Percentiles rank a stretch among this genome's conserved stretches.
Conservation (phyloP, 2,797 vertebrate species). For the Argentina silus region DNA sequence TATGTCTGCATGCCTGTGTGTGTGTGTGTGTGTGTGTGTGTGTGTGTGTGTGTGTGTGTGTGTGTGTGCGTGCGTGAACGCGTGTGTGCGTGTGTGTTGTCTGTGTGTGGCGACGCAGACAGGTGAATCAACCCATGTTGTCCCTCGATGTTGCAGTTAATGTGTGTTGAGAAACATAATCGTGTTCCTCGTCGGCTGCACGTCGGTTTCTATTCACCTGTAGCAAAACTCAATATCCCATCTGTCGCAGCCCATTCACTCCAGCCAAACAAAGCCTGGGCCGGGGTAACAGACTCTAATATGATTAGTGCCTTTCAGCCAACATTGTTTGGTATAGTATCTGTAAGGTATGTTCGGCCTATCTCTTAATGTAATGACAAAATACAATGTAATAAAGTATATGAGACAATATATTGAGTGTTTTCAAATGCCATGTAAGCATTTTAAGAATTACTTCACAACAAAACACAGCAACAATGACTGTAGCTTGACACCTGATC, state of each 20-base stretch:
- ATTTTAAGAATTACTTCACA: not conserved
- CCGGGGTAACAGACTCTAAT: constrained; percentile 52
- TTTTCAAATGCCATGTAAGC: not conserved
- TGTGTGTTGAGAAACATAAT: not conserved
- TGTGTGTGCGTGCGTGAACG: constrained; percentile 5
- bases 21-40: constrained; percentile 9
- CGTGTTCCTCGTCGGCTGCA: constrained; percentile 8
- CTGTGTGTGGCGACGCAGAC: not conserved
- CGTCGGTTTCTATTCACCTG: constrained; percentile 63
- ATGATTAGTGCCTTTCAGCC: constrained; percentile 55
- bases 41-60: constrained; percentile 14
- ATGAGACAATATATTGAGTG: constrained; percentile 12
- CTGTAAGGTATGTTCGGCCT: not conserved
- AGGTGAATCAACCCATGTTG: not conserved
- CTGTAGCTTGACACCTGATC: not conserved
- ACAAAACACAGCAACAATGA: not conserved
- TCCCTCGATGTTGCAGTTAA: not conserved
- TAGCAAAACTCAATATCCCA: constrained; percentile 64
- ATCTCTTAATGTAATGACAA: too few species aligned
- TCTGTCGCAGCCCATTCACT: constrained; percentile 49
- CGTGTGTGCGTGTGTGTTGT: not conserved
- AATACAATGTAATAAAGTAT: not conserved
- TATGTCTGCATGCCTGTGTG: constrained; percentile 8
- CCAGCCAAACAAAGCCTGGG: constrained; percentile 40
- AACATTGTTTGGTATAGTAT: constrained; percentile 29